Evolutionary conservation across 2,797 vertebrate species (phyloP).

Genomic region (Merluccius polli): DNA sequence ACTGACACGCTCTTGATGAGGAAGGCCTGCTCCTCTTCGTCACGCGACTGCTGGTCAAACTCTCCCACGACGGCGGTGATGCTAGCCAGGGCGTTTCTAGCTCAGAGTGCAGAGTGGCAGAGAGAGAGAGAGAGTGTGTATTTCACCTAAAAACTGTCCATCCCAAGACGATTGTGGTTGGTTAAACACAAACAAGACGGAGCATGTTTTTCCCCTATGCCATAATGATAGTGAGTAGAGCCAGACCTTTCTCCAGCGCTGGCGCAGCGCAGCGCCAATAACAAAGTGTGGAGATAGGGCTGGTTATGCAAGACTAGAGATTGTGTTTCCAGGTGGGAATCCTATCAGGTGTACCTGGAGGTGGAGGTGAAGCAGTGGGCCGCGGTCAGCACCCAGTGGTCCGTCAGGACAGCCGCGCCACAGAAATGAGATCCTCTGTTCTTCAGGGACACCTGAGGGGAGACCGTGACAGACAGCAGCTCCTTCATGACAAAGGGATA

Average conservation of each 20-base stretch:
- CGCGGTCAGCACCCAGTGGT: slow-evolving; percentile 81
- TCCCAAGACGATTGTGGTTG: too few species aligned
- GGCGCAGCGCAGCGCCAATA: too few species aligned
- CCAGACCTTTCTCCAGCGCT: too few species aligned
- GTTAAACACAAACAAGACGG: too few species aligned
- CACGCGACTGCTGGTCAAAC: slow-evolving; percentile 52
- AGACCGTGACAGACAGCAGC: neutral
- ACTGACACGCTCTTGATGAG: slow-evolving; percentile 63
- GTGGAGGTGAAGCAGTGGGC: slow-evolving; percentile 77
- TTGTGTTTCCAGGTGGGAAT: neutral
- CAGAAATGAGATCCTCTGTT: slow-evolving; percentile 79
- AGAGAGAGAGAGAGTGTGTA: neutral
- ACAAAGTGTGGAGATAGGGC: too few species aligned
- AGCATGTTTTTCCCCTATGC: too few species aligned
- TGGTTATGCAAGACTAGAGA: neutral
- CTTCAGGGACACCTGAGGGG: slow-evolving; percentile 79
- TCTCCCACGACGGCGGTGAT: slow-evolving; percentile 64
- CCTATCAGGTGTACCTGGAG: slow-evolving; percentile 47
- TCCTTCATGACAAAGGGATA: neutral
- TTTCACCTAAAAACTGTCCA: too few species aligned
- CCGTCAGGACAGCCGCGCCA: slow-evolving; percentile 79
- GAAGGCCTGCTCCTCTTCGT: slow-evolving; percentile 74
- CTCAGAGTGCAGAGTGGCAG: neutral
- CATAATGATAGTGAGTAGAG: too few species aligned
- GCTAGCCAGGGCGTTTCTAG: slow-evolving; percentile 51